Conservation (phyloP, 2,888 invertebrate genomes). For the Tenodera sinensis region DNA sequence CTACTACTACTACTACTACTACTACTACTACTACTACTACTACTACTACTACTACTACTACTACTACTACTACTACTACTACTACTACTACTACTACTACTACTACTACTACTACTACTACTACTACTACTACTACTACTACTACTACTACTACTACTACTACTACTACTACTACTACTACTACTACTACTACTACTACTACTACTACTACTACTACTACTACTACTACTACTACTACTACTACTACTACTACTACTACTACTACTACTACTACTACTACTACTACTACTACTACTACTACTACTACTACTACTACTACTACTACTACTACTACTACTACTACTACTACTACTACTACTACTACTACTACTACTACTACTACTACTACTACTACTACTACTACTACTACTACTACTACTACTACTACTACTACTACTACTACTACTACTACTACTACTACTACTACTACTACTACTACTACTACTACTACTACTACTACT, state of each 20-base stretch:
- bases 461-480: background rate
- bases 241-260: conserved; percentile 7
- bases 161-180: background rate
- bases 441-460: background rate
- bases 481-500: conserved; percentile 4
- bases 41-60: conserved; percentile 1
- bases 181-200: too few species aligned
- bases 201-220: too few species aligned
- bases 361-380: background rate
- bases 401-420: background rate
- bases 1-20: background rate
- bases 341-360: conserved; percentile 15
- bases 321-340: conserved; percentile 4
- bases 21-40: conserved; percentile 20
- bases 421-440: background rate
- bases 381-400: conserved; percentile 15
- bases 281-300: too few species aligned
- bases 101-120: background rate
- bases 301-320: too few species aligned
- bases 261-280: background rate
- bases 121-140: conserved; percentile 21
- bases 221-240: conserved; percentile 16
- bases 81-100: too few species aligned
- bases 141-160: background rate
- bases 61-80: background rate